phyloP scores from a whole-genome alignment of 2,888 invertebrate species.

The Mimachlamys varia region DNA sequence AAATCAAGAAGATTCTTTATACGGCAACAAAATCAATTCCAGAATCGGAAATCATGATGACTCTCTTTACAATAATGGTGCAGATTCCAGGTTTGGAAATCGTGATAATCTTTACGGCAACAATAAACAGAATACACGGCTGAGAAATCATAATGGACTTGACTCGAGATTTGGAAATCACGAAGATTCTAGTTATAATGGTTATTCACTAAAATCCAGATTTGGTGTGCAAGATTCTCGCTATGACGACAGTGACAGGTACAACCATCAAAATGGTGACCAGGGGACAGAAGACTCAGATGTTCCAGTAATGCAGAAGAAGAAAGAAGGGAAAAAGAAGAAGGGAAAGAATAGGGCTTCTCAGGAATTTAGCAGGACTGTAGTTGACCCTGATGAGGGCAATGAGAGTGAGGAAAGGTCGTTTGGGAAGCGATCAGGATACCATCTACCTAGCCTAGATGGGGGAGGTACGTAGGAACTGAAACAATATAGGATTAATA shows the following conservation, averaged over 20 bases:
- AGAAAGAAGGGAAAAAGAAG: slow-evolving; percentile 11
- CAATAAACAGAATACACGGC: background rate
- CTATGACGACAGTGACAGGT: background rate
- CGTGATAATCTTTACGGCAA: background rate
- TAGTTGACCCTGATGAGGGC: background rate
- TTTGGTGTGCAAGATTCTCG: background rate
- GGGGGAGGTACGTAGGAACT: background rate
- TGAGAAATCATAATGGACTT: background rate
- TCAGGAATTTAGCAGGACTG: background rate
- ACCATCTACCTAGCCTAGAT: background rate
- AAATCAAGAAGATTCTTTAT: background rate
- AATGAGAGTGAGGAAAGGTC: background rate
- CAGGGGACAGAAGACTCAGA: background rate
- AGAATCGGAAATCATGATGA: background rate
- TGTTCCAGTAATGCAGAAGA: background rate
- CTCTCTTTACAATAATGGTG: slow-evolving; percentile 25
- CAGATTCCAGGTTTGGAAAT: background rate
- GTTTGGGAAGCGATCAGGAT: background rate
- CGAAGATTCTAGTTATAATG: background rate
- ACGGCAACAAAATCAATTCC: background rate
- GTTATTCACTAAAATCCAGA: background rate
- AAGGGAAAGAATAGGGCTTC: background rate
- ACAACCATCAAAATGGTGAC: background rate
- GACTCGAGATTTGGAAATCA: background rate
- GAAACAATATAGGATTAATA: background rate